Percentiles rank a stretch among this genome's conserved stretches.
phyloP scores from a whole-genome alignment of 2,888 invertebrate species.

The Amphipyra tragopoginis region DNA sequence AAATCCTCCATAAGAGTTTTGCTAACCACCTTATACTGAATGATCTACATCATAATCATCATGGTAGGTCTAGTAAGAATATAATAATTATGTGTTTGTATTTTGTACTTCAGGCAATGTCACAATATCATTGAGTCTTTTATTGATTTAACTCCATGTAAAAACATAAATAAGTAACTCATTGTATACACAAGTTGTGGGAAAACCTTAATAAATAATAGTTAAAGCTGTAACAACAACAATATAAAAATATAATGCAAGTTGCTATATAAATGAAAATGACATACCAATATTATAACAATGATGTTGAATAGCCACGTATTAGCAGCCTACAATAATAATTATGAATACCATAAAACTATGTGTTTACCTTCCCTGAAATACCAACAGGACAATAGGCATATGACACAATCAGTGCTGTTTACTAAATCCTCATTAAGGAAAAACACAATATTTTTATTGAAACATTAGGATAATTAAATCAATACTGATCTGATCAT shows the following conservation, averaged over 20 bases:
- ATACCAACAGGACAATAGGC: constrained; percentile 13
- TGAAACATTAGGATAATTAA: constrained; percentile 6
- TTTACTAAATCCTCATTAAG: constrained; percentile 4
- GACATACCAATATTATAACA: background rate
- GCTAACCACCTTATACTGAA: too few relatives aligned
- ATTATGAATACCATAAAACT: background rate
- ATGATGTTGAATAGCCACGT: background rate
- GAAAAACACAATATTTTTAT: constrained; percentile 8
- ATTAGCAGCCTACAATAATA: background rate
- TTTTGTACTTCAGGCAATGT: too few relatives aligned
- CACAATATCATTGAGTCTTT: too few relatives aligned
- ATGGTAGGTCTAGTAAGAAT: too few relatives aligned
- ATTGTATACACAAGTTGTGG: background rate
- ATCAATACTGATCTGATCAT: background rate
- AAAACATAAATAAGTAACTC: background rate
- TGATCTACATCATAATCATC: too few relatives aligned
- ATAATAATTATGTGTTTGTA: too few relatives aligned
- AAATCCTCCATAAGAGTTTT: too few relatives aligned
- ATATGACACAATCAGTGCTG: background rate
- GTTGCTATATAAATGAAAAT: background rate
- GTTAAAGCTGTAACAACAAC: background rate
- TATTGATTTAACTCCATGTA: background rate
- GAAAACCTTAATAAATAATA: background rate
- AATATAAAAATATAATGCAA: background rate
- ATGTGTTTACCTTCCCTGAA: constrained; percentile 5